Conservation (phyloP, 2,888 invertebrate species). For the Drosophila rellima region DNA sequence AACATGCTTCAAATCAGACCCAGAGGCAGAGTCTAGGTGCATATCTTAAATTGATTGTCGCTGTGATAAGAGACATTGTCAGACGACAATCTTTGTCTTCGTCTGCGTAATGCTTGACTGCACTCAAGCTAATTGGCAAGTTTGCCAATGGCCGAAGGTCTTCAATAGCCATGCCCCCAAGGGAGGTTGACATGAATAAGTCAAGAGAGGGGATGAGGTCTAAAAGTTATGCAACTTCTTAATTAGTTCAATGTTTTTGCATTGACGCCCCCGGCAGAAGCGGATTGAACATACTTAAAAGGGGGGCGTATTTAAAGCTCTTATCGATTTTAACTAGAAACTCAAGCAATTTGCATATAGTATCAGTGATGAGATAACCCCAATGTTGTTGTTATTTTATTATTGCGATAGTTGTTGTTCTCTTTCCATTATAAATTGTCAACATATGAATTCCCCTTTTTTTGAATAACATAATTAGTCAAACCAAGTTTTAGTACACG, state of each 20-base stretch:
- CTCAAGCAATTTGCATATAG: slow-evolving; percentile 39
- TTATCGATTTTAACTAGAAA: slow-evolving; percentile 46
- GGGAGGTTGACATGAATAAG: neutral
- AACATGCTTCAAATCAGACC: slow-evolving; percentile 5
- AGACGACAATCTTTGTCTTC: slow-evolving; percentile 16
- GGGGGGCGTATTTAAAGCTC: slow-evolving; percentile 22
- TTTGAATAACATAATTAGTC: too few species aligned
- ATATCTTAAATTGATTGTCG: slow-evolving; percentile 44
- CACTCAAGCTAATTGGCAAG: slow-evolving; percentile 68
- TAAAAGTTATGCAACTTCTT: slow-evolving; percentile 63
- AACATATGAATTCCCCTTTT: too few species aligned
- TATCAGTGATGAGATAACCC: slow-evolving; percentile 4
- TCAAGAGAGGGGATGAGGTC: slow-evolving; percentile 7
- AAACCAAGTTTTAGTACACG: too few species aligned
- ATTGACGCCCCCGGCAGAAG: slow-evolving; percentile 10
- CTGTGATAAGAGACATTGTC: slow-evolving; percentile 36
- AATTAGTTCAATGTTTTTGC: slow-evolving; percentile 68
- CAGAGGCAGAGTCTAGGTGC: slow-evolving; percentile 3
- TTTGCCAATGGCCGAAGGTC: slow-evolving; percentile 31
- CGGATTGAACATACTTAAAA: slow-evolving; percentile 14
- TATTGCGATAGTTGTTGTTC: neutral
- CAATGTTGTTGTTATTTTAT: slow-evolving; percentile 2
- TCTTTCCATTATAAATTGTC: neutral
- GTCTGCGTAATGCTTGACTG: slow-evolving; percentile 36
- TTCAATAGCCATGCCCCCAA: neutral